Evolutionary conservation across 2,888 invertebrate species (phyloP).

Genomic region (Ophion ventricosus): DNA sequence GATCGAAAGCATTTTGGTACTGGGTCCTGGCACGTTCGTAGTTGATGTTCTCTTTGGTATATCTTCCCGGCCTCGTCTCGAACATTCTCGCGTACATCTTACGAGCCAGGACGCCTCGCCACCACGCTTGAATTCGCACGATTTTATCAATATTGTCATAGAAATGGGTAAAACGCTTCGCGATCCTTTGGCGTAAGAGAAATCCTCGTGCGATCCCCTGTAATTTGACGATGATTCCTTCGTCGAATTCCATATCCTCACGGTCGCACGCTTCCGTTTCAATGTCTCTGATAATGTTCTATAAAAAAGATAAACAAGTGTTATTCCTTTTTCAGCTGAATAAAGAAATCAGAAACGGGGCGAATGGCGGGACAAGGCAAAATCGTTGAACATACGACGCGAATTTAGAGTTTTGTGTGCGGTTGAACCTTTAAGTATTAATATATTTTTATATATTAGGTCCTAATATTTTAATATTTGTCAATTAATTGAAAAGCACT

Average conservation of each 20-base stretch:
- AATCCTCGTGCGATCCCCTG: conserved; percentile 87
- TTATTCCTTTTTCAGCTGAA: conserved; percentile 18
- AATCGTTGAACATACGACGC: too few relatives aligned
- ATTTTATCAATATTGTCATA: conserved; percentile 83
- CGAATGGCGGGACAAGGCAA: too few relatives aligned
- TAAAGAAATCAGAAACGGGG: not conserved
- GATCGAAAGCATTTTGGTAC: conserved; percentile 83
- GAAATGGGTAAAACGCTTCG: conserved; percentile 82
- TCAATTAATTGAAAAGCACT: too few relatives aligned
- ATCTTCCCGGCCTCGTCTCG: conserved; percentile 82
- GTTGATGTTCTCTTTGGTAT: conserved; percentile 83
- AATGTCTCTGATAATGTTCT: conserved; percentile 66
- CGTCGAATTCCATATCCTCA: conserved; percentile 76
- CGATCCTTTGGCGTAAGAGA: conserved; percentile 84
- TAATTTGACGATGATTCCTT: conserved; percentile 84
- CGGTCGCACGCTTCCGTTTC: conserved; percentile 56
- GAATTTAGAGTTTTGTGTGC: too few relatives aligned
- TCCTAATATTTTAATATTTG: too few relatives aligned
- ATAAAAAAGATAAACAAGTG: not conserved
- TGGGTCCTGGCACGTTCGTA: conserved; percentile 76
- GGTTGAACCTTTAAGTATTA: too few relatives aligned
- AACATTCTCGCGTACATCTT: conserved; percentile 83
- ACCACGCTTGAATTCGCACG: conserved; percentile 87
- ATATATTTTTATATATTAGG: too few relatives aligned
- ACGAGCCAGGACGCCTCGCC: conserved; percentile 85